Conservation (phyloP, 2,113 vertebrate genomes). For the Paramormyrops kingsleyae region DNA sequence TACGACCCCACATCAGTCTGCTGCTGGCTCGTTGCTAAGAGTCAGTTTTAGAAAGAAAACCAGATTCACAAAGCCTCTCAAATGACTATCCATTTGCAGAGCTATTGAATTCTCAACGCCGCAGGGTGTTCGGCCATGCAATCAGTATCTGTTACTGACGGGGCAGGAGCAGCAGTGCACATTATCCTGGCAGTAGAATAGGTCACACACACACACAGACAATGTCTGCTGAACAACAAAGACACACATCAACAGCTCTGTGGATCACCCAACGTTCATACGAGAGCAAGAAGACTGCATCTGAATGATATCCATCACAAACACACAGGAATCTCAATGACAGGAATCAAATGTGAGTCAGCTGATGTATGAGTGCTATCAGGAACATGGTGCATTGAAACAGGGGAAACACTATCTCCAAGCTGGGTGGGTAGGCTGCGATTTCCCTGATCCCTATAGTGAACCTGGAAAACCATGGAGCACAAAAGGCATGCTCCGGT, state of each 20-base stretch:
- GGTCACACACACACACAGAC: background rate
- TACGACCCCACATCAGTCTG: background rate
- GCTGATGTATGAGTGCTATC: background rate
- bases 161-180: background rate
- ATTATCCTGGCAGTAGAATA: background rate
- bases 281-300: background rate
- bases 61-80: background rate
- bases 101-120: background rate
- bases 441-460: background rate
- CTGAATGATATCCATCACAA: background rate
- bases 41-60: background rate
- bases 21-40: background rate
- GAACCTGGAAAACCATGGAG: background rate
- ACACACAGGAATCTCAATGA: background rate
- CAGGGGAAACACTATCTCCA: background rate
- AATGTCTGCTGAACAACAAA: background rate
- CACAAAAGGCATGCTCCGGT: background rate
- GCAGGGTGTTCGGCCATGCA: background rate
- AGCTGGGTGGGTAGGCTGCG: background rate
- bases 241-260: background rate
- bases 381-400: background rate
- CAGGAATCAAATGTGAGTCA: background rate
- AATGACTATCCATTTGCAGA: background rate
- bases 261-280: background rate
- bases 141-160: background rate